These are phyloP conservation scores for Platorchestia sp. DNA, from an alignment of 1,140 invertebrate species.

Conservation along the genomic window DNA sequence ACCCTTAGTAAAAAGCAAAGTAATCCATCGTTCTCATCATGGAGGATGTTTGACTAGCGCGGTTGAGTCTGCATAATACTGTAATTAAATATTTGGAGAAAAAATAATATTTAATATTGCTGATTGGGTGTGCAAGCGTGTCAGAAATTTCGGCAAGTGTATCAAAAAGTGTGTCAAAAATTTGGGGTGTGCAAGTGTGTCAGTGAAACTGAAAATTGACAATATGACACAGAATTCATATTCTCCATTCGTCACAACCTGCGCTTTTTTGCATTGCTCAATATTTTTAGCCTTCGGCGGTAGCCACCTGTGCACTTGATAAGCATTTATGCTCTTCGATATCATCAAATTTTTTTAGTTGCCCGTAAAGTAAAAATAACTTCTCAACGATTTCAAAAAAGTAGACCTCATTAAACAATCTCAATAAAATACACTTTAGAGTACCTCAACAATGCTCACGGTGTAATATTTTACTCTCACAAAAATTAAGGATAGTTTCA, in stretches of 20 bases:
- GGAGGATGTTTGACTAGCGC: no score
- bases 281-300: not conserved
- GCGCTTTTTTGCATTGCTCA: not conserved
- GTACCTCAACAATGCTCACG: no score
- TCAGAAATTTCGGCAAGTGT: no score
- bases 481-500: not conserved
- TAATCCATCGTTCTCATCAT: no score
- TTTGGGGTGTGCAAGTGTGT: not conserved
- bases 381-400: not conserved
- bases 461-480: not conserved
- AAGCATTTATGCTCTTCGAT: not conserved
- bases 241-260: not conserved
- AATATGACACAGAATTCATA: not conserved
- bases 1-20: no score
- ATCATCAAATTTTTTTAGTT: not conserved
- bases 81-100: no score
- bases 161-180: not conserved
- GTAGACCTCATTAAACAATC: not conserved
- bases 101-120: no score
- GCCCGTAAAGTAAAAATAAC: not conserved
- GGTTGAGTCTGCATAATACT: no score
- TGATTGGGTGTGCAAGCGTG: no score
- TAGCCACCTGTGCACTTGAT: not conserved
- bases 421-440: no score
- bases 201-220: not conserved